These are phyloP conservation scores for Narcine bancroftii DNA, from an alignment of 2,113 vertebrate species.

Conservation along the genomic window DNA sequence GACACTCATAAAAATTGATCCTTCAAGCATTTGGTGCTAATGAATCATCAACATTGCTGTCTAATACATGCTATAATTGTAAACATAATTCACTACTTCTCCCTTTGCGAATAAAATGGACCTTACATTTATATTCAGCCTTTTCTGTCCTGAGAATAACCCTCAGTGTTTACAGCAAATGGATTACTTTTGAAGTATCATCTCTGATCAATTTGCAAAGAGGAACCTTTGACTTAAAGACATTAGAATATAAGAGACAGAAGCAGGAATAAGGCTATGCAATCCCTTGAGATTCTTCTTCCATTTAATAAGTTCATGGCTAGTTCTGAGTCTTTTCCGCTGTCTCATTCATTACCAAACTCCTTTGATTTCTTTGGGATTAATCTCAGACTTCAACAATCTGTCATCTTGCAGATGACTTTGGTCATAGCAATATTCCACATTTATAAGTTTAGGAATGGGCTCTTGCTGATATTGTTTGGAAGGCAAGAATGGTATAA, in stretches of 20 bases:
- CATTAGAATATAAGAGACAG: too few relatives aligned
- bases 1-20: background rate
- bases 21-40: conserved; percentile 1
- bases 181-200: background rate
- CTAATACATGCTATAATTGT: background rate
- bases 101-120: background rate
- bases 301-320: too few relatives aligned
- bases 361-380: too few relatives aligned
- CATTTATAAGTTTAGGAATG: background rate
- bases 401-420: background rate
- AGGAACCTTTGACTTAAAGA: background rate
- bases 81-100: conserved; percentile 11
- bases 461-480: background rate
- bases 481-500: background rate
- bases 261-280: too few relatives aligned
- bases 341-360: too few relatives aligned
- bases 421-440: background rate
- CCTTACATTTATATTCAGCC: background rate
- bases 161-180: background rate
- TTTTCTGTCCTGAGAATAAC: background rate
- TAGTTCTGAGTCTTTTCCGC: too few relatives aligned
- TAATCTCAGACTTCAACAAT: too few relatives aligned
- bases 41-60: background rate
- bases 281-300: too few relatives aligned
- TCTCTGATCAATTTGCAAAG: background rate